Percentiles rank a stretch among this genome's conserved stretches.
Conservation (phyloP, 2,888 invertebrate genomes). For the Sialis fuliginosa region DNA sequence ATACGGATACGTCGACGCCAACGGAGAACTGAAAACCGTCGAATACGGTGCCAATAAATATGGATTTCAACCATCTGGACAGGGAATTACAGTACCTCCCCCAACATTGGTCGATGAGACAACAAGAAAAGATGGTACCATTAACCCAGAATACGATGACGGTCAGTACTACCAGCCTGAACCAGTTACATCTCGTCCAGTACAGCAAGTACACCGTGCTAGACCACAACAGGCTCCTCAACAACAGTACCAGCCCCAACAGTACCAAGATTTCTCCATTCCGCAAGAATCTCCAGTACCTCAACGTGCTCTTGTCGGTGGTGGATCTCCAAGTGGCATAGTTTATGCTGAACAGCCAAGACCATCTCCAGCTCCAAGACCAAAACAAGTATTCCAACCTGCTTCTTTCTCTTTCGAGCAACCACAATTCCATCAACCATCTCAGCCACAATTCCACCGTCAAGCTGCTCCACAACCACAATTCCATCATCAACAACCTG, state of each 20-base stretch:
- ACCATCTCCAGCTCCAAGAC: slow-evolving; percentile 16
- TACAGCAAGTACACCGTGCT: slow-evolving; percentile 11
- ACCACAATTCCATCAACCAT: slow-evolving; percentile 15
- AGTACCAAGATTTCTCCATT: slow-evolving; percentile 11
- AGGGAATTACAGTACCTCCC: slow-evolving; percentile 65
- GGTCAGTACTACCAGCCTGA: slow-evolving; percentile 16
- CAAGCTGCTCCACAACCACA: slow-evolving; percentile 1
- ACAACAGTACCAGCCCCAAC: slow-evolving; percentile 8
- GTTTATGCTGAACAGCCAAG: slow-evolving; percentile 14
- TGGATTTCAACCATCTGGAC: slow-evolving; percentile 74
- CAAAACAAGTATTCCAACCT: slow-evolving; percentile 14
- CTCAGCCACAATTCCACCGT: no score
- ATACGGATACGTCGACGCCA: slow-evolving; percentile 76
- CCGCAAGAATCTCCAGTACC: slow-evolving; percentile 1
- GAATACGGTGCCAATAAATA: slow-evolving; percentile 80
- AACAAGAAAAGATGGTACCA: slow-evolving; percentile 22
- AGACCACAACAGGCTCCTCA: slow-evolving; percentile 14
- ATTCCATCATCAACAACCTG: not conserved
- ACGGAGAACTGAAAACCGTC: slow-evolving; percentile 62
- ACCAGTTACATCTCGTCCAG: slow-evolving; percentile 16
- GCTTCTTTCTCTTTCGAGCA: slow-evolving; percentile 13
- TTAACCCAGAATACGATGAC: slow-evolving; percentile 26
- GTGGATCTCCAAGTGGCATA: slow-evolving; percentile 18
- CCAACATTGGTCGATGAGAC: slow-evolving; percentile 41
- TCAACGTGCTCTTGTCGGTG: slow-evolving; percentile 19